Conservation (phyloP, 1,140 invertebrate species). For the Diachasmimorpha longicaudata region DNA sequence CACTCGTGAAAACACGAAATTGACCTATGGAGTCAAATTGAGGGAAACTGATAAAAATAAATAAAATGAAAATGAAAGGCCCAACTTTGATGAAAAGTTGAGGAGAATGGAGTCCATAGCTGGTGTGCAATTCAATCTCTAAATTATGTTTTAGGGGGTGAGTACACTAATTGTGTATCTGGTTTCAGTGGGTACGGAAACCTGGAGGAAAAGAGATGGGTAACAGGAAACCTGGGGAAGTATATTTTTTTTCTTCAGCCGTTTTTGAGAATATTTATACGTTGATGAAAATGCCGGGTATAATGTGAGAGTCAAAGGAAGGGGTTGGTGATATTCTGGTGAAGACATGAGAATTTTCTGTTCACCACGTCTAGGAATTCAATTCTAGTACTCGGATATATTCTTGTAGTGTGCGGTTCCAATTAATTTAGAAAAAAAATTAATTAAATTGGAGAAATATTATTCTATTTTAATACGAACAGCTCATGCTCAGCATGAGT, state of each 20-base stretch:
- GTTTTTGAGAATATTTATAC: neutral
- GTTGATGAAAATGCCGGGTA: neutral
- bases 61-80: neutral
- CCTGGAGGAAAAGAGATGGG: neutral
- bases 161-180: neutral
- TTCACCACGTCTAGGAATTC: no score
- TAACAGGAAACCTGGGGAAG: neutral
- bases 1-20: neutral
- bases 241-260: neutral
- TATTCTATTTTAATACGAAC: no score
- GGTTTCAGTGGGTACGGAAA: neutral
- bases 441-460: no score
- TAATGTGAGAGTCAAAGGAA: no score
- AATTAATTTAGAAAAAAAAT: no score
- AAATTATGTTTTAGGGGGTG: neutral
- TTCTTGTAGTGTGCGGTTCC: no score
- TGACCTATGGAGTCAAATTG: neutral
- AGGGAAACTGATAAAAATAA: neutral
- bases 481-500: no score
- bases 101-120: neutral
- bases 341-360: no score
- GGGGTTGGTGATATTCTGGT: neutral
- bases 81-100: neutral
- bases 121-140: neutral
- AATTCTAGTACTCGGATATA: no score